Conservation (phyloP, 2,797 vertebrate genomes). For the Holocentrus rufus region DNA sequence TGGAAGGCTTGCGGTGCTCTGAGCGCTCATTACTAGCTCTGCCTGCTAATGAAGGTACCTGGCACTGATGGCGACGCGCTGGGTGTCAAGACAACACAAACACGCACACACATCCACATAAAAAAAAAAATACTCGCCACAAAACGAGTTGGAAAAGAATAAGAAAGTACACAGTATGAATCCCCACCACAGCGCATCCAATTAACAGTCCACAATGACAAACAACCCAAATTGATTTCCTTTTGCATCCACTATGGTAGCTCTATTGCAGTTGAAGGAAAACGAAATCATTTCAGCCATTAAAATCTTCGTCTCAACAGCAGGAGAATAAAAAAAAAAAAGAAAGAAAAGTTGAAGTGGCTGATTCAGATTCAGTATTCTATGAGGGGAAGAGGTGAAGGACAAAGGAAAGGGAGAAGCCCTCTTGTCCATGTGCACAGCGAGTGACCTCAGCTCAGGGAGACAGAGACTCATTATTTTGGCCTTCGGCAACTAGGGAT, state of each 20-base stretch:
- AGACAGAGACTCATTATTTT: slow-evolving; percentile 63
- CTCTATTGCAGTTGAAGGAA: slow-evolving; percentile 31
- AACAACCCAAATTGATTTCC: slow-evolving; percentile 61
- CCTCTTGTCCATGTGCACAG: slow-evolving; percentile 18
- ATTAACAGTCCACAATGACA: slow-evolving; percentile 60
- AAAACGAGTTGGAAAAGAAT: slow-evolving; percentile 18
- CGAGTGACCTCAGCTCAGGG: slow-evolving; percentile 38
- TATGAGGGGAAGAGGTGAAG: slow-evolving; percentile 9
- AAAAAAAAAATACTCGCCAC: slow-evolving; percentile 28
- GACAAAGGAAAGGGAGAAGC: slow-evolving; percentile 22
- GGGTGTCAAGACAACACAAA: slow-evolving; percentile 49
- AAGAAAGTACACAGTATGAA: slow-evolving; percentile 2
- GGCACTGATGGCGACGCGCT: slow-evolving; percentile 13
- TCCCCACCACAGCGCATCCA: slow-evolving; percentile 34
- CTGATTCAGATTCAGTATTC: slow-evolving; percentile 1
- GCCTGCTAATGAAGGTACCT: slow-evolving; percentile 64
- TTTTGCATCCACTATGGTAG: slow-evolving; percentile 13
- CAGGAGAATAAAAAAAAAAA: slow-evolving; percentile 21
- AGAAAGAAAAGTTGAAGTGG: slow-evolving; percentile 6
- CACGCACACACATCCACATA: slow-evolving; percentile 27
- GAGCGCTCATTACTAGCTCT: slow-evolving; percentile 54
- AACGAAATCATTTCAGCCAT: slow-evolving; percentile 28
- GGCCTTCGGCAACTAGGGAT: slow-evolving; percentile 16
- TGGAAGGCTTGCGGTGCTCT: slow-evolving; percentile 32
- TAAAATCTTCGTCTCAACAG: slow-evolving; percentile 26